Evolutionary conservation across 2,888 invertebrate species (phyloP), one percentile per base, ranked within the genome.

Genomic region (Nasonia oneida): DNA sequence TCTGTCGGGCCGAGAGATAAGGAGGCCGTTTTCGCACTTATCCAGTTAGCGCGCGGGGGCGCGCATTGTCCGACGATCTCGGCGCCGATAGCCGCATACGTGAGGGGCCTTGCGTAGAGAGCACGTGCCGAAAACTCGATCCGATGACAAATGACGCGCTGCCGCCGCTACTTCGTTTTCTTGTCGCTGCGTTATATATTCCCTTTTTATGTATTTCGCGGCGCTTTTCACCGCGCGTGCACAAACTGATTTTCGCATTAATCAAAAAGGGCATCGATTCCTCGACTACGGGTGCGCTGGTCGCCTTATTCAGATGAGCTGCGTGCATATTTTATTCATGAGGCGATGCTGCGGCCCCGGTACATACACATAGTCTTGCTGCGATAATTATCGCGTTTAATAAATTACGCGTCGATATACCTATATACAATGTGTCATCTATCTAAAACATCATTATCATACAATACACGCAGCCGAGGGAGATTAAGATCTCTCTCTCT

Each of bases 21-120:
- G 89, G 87, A 87, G 87, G 87, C 88, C 87, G 88, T 81, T 87
- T 86, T 86, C 86, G 84, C 84, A 88, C 85, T 86, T 87, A 85
- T 93, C 93, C 93, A 93, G 93, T 93, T 93, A 93, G 93, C 76
- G 57, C 76, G 33, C 76, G 57, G 82, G 33, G 57, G 78, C 92
- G 91, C 90, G 87, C 87, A 89, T 89, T 89, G 89, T 89, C 90
- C 91, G 90, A 92, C 91, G 73, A 92, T 93, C 81, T 85, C 88
- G 84, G 39, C 12, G 29, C 87, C 89, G 91, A 92, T 91, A 91
- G 57, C 37, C 12, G 23, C 88, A 89, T 88, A 80, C 50, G 73
- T n/a, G 53, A 89, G 89, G 88, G 89, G 89, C 89, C 73, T 71
- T 39, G 75, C 50, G 64, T 39, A 33, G 12, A 14, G 81, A 87